Percentiles rank a stretch among this genome's conserved stretches.
Evolutionary conservation across 37 sponge, comb jelly and placozoan species (phyloP).

Genomic region (Chondrosia reniformis): DNA sequence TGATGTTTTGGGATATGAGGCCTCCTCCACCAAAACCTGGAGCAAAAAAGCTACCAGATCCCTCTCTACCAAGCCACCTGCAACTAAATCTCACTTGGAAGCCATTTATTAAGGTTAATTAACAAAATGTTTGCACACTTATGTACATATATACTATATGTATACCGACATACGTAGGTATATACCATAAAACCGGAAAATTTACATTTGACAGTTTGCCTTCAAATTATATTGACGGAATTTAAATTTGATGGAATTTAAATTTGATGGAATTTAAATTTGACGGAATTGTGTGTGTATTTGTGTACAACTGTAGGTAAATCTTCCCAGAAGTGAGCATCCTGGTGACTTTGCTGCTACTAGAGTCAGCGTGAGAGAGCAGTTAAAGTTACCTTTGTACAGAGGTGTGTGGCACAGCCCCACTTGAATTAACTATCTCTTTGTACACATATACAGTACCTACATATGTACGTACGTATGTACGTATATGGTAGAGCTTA

Average conservation of each 20-base stretch:
- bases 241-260: too few species aligned
- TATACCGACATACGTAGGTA: background rate
- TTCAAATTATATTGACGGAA: background rate
- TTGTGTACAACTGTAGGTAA: conserved; percentile 53
- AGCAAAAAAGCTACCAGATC: background rate
- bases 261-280: too few species aligned
- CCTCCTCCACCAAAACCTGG: conserved; percentile 47
- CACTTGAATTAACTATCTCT: background rate
- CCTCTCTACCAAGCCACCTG: conserved; percentile 28
- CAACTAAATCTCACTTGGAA: conserved; percentile 79
- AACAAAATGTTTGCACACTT: too few species aligned
- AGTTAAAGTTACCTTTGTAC: conserved; percentile 11
- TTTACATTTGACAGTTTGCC: background rate
- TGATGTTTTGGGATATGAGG: conserved; percentile 92
- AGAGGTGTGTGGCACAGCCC: conserved; percentile 8
- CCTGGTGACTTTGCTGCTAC: conserved; percentile 69
- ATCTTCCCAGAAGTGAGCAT: conserved; percentile 46
- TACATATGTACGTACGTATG: background rate
- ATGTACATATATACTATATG: background rate
- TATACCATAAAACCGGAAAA: background rate
- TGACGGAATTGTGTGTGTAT: too few species aligned
- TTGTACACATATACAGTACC: background rate
- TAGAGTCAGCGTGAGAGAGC: conserved; percentile 58
- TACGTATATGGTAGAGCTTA: background rate
- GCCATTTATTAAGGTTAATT: conserved; percentile 71